Conservation (phyloP, 1,140 invertebrate genomes). For the Ganaspis sp. region DNA sequence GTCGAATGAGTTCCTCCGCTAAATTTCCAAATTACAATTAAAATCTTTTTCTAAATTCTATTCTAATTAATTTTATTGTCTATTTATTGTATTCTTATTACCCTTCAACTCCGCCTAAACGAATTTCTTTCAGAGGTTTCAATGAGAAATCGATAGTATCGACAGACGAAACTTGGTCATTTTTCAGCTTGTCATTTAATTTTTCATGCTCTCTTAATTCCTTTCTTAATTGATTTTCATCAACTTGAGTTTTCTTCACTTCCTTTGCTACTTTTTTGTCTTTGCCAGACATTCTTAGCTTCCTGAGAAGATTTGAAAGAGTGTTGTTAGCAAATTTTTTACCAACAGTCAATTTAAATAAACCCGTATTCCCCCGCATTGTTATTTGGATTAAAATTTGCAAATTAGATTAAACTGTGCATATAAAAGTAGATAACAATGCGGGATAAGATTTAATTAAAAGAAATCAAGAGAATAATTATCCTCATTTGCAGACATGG, state of each 20-base stretch:
- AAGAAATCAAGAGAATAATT: not conserved
- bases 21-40: conserved; percentile 62
- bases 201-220: conserved; percentile 46
- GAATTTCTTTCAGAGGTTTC: conserved; percentile 44
- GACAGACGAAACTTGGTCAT: not conserved
- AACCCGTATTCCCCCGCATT: not conserved
- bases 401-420: not conserved
- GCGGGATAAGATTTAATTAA: not conserved
- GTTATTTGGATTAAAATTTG: not conserved
- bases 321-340: not conserved
- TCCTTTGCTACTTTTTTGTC: conserved; percentile 25
- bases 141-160: not conserved
- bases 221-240: conserved; percentile 54
- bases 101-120: conserved; percentile 75
- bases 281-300: conserved; percentile 41
- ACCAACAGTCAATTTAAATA: not conserved
- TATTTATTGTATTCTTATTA: too few species aligned
- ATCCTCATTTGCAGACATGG: not conserved
- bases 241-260: conserved; percentile 33
- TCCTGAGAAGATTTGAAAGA: not conserved
- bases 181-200: not conserved
- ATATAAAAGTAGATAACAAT: not conserved
- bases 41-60: not conserved
- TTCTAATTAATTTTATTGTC: too few species aligned
- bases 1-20: conserved; percentile 91